Evolutionary conservation across 1,140 invertebrate genomes (phyloP).

Genomic region (Pseudomyrmex gracilis): DNA sequence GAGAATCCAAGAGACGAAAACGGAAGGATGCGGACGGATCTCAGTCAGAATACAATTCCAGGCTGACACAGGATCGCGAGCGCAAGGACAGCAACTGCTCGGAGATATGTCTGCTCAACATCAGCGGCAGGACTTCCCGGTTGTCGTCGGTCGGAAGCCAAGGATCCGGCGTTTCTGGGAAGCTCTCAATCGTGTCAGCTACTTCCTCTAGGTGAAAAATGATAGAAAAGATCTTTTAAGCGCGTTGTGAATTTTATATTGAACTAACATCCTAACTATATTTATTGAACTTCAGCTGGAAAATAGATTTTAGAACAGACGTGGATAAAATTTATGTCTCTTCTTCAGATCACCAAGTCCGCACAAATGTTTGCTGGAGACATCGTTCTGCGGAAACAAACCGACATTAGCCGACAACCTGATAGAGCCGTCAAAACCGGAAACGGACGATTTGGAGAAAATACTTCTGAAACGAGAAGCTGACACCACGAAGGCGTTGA

Average conservation of each 20-base stretch:
- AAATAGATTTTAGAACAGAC: background rate
- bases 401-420: slow-evolving; percentile 84
- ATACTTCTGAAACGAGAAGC: slow-evolving; percentile 86
- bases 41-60: slow-evolving; percentile 82
- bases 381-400: slow-evolving; percentile 94
- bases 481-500: slow-evolving; percentile 84
- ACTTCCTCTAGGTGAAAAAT: slow-evolving; percentile 81
- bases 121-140: slow-evolving; percentile 92
- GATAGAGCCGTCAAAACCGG: slow-evolving; percentile 83
- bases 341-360: slow-evolving; percentile 92
- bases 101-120: slow-evolving; percentile 91
- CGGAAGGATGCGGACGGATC: slow-evolving; percentile 86
- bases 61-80: slow-evolving; percentile 86
- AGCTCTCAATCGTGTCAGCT: slow-evolving; percentile 82
- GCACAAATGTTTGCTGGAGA: slow-evolving; percentile 94
- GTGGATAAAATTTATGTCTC: background rate
- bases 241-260: too few species aligned
- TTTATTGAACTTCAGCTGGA: background rate
- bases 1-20: slow-evolving; percentile 82
- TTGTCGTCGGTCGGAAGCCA: slow-evolving; percentile 90
- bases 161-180: slow-evolving; percentile 89
- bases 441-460: slow-evolving; percentile 88
- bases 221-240: background rate
- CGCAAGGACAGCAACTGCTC: slow-evolving; percentile 92
- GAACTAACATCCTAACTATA: too few species aligned